phyloP scores from a whole-genome alignment of 37 sponge, comb jelly and placozoan species.

The Halichondria panicea region DNA sequence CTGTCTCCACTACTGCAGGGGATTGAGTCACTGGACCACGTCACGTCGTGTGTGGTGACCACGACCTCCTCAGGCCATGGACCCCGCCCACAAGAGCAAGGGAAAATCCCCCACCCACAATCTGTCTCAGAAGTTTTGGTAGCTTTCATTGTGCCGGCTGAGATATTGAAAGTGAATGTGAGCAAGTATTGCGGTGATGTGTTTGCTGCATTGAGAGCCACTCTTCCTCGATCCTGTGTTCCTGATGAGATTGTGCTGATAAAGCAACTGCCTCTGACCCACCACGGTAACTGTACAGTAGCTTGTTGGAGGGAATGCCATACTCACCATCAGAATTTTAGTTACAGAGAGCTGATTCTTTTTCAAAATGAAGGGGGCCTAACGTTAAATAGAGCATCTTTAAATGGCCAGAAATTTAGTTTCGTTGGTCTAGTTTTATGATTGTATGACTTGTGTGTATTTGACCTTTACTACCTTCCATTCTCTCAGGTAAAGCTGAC shows the following conservation, averaged over 20 bases:
- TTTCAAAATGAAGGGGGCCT: no score
- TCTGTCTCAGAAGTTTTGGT: background rate
- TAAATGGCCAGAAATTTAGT: no score
- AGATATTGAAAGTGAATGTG: background rate
- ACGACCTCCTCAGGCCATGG: background rate
- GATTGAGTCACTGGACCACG: background rate
- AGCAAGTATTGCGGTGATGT: background rate
- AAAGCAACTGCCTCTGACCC: conserved; percentile 47
- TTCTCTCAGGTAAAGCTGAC: conserved; percentile 38
- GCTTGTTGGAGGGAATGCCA: no score
- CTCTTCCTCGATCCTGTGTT: conserved; percentile 37
- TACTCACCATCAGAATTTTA: no score
- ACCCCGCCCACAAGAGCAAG: background rate
- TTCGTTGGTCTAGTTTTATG: background rate
- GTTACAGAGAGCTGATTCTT: no score
- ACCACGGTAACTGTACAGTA: conserved; percentile 78
- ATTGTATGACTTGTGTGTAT: background rate
- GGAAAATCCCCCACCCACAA: background rate
- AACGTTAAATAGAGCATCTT: no score
- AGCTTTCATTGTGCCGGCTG: conserved; percentile 14
- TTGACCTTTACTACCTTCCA: background rate
- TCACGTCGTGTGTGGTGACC: conserved; percentile 14
- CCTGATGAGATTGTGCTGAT: conserved; percentile 59
- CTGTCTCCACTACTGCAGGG: background rate
- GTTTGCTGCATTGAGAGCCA: background rate